Conservation (phyloP, 2,797 vertebrate genomes). For the Rhinophrynus dorsalis region DNA sequence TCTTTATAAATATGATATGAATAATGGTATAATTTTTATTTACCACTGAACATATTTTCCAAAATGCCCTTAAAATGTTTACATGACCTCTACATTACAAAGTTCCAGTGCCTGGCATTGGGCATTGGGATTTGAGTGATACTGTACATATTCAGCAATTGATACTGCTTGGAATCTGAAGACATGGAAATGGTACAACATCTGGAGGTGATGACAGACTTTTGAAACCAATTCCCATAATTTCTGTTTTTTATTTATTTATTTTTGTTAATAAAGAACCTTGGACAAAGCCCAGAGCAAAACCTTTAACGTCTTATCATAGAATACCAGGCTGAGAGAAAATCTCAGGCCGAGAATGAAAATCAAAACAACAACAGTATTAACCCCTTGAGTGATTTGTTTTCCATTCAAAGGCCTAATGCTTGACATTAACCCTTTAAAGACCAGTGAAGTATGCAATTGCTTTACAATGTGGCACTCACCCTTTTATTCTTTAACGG, state of each 20-base stretch:
- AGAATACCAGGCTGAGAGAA: background rate
- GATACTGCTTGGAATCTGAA: background rate
- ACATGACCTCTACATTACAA: background rate
- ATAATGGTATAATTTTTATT: too few species aligned
- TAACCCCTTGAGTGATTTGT: too few species aligned
- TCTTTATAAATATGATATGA: too few species aligned
- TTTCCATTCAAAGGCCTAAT: too few species aligned
- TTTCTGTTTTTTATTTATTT: background rate
- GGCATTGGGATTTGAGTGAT: background rate
- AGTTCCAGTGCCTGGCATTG: background rate
- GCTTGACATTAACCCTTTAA: too few species aligned
- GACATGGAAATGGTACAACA: background rate
- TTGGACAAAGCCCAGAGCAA: background rate
- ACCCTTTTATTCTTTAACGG: too few species aligned
- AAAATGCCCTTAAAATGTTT: background rate
- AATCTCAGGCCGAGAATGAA: background rate
- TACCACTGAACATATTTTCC: too few species aligned
- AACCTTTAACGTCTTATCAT: background rate
- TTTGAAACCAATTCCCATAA: background rate
- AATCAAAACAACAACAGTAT: background rate
- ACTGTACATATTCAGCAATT: background rate
- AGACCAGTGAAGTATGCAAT: too few species aligned
- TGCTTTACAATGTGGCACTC: too few species aligned
- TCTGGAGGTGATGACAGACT: background rate
- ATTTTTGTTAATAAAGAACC: too few species aligned